A percentile compares a stretch with the other conserved stretches of the same genome.
Conservation (phyloP, 2,888 invertebrate species). For the Lithophane semibrunnea region DNA sequence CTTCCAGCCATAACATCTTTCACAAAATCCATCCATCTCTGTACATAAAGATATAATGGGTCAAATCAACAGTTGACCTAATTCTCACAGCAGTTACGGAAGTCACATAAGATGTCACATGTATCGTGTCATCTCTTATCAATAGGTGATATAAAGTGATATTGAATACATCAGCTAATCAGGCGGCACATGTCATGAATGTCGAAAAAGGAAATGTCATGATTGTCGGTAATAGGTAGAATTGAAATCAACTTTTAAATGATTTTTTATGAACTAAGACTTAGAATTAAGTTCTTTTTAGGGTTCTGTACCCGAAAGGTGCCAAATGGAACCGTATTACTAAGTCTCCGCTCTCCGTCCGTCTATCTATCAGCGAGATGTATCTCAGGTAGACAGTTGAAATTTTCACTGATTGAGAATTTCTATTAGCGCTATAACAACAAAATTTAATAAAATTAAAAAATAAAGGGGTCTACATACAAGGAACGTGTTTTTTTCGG, state of each 20-base stretch:
- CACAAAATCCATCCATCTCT: neutral
- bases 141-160: constrained; percentile 1
- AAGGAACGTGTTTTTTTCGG: too few species aligned
- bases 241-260: neutral
- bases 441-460: too few species aligned
- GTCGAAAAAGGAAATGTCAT: neutral
- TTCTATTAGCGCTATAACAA: too few species aligned
- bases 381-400: too few species aligned
- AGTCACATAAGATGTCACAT: neutral
- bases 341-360: too few species aligned
- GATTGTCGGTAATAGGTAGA: neutral
- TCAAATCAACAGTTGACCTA: constrained; percentile 3
- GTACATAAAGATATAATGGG: neutral
- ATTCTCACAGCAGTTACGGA: constrained; percentile 1
- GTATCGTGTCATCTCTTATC: neutral
- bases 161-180: neutral
- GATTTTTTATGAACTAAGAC: too few species aligned
- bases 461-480: too few species aligned
- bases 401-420: too few species aligned
- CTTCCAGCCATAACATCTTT: neutral
- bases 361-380: too few species aligned
- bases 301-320: too few species aligned
- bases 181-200: neutral
- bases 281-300: too few species aligned
- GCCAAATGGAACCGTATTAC: too few species aligned